Conservation (phyloP, 1,140 invertebrate genomes). For the Euura lappo region DNA sequence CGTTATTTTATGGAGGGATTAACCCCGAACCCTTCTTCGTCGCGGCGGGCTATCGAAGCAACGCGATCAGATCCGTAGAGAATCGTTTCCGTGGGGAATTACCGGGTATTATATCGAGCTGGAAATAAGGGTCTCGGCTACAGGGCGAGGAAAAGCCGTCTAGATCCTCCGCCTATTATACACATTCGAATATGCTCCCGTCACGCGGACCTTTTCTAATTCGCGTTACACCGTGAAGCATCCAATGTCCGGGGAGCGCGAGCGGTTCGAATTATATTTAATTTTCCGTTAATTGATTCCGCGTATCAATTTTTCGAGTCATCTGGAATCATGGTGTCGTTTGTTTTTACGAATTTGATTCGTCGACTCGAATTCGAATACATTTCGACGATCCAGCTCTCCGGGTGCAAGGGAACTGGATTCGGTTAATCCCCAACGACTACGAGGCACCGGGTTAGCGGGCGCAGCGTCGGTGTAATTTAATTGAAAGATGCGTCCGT, state of each 20-base stretch:
- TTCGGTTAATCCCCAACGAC: not conserved
- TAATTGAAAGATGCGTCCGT: constrained; percentile 7
- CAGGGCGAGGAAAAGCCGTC: not conserved
- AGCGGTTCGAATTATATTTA: too few species aligned
- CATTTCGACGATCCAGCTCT: not conserved
- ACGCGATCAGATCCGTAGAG: constrained; percentile 45
- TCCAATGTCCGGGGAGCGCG: too few species aligned
- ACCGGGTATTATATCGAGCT: constrained; percentile 56
- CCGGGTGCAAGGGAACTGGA: not conserved
- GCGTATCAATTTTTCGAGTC: too few species aligned
- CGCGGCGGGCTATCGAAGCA: constrained; percentile 30
- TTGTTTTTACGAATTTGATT: too few species aligned
- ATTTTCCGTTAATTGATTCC: too few species aligned
- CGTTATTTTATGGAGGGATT: constrained; percentile 50
- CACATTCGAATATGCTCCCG: constrained; percentile 37
- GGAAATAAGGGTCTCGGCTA: constrained; percentile 29
- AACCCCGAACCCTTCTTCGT: constrained; percentile 42
- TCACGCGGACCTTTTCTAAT: constrained; percentile 42
- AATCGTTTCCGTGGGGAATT: constrained; percentile 54
- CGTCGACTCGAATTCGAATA: too few species aligned
- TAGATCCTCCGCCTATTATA: not conserved
- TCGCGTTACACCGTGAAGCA: constrained; percentile 9
- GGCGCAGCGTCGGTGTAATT: constrained; percentile 1
- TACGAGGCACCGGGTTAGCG: not conserved
- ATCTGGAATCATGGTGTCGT: too few species aligned